Base-by-base conservation (phyloP, 2,797 vertebrate genomes). In the Phalanger gymnotis region DNA sequence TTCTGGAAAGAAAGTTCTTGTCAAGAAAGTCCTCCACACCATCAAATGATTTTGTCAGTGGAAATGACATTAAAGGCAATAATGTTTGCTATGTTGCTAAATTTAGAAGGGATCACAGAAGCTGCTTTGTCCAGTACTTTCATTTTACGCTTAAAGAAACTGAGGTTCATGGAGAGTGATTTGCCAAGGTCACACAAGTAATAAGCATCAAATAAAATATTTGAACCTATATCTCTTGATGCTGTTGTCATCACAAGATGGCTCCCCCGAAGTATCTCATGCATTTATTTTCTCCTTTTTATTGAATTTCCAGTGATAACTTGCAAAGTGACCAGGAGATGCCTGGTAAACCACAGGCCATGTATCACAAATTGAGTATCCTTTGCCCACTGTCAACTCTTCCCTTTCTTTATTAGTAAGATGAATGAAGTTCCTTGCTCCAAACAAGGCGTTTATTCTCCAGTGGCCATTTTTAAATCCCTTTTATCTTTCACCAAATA, bases 401-500 rank as follows among this genome's bases (percentile, higher is more conserved):
- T 81, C 7, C 9, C 40, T 51, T 87, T 51, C 73, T 87, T 51
- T 90, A 27, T 90, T 31, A 58, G 0, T 92, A 57, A 94, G 95
- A 51, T 91, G 9, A 90, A 14, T n/a, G 94, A 87, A 93, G 89
- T 27, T 73, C 91, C 53, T 94, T 31, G 91, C 11, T 90, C n/a
- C 54, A 95, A 90, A 25, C 58, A 53, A 81, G 57, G 31, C 4
- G 25, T 87, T 87, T 87, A 47, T 87, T 51, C 40, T 87, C 25
- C n/a, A 81, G 73, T 27, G 22, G 7, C 40, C 73, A 81, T 81
- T 47, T 81, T 81, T 47, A 27, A 91, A 95, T 94, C 6, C 53
- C 51, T 94, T 25, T 90, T 6, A 55, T 91, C 92, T 95, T 66
- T 92, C 61, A 30, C 89, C 30, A 14, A 94, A 54, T n/a, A 93